A percentile compares a stretch with the other conserved stretches of the same genome.
Evolutionary conservation across 2,888 invertebrate genomes (phyloP).

Genomic region (Peribatodes rhomboidaria): DNA sequence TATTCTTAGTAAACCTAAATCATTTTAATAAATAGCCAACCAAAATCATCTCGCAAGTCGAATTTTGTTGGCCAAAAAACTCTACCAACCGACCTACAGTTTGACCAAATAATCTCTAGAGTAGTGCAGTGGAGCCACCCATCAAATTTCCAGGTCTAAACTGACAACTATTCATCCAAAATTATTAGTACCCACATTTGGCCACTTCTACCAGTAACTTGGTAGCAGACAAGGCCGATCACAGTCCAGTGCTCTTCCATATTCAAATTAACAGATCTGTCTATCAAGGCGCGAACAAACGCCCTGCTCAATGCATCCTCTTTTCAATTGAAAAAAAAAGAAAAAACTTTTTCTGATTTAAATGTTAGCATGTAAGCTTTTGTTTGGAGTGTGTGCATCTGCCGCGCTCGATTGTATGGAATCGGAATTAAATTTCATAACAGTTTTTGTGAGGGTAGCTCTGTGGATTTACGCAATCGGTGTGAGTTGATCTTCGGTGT

Average conservation of each 20-base stretch:
- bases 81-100: too few species aligned
- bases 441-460: constrained; percentile 54
- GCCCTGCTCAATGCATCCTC: constrained; percentile 51
- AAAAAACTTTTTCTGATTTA: constrained; percentile 16
- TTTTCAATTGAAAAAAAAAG: constrained; percentile 28
- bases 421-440: constrained; percentile 77
- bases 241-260: constrained; percentile 76
- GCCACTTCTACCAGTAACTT: background rate
- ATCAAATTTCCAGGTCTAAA: background rate
- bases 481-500: constrained; percentile 26
- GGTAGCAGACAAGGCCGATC: constrained; percentile 15
- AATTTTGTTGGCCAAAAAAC: too few species aligned
- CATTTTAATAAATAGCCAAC: too few species aligned
- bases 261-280: constrained; percentile 84
- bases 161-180: background rate
- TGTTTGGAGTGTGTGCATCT: constrained; percentile 78
- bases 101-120: too few species aligned
- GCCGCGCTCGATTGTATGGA: constrained; percentile 71
- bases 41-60: too few species aligned
- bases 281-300: constrained; percentile 77
- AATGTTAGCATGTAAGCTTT: constrained; percentile 64
- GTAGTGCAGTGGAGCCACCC: too few species aligned
- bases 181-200: background rate
- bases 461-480: constrained; percentile 38
- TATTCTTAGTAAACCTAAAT: too few species aligned